phyloP scores from a whole-genome alignment of 2,113 vertebrate genomes.

The Lepisosteus osseus region DNA sequence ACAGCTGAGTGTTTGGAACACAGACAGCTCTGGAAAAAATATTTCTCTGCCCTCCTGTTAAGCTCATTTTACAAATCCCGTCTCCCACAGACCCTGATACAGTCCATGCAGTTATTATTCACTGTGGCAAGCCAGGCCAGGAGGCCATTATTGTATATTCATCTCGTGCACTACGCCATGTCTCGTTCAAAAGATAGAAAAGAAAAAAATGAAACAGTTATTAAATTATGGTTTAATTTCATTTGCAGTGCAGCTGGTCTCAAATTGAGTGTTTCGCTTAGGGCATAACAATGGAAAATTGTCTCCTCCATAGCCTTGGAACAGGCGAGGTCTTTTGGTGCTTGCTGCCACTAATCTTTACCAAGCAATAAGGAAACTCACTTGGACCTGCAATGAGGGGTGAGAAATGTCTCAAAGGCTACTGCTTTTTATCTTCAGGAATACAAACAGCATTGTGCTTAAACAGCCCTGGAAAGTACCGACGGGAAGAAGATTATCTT shows the following conservation, averaged over 20 bases:
- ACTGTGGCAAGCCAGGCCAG: not conserved
- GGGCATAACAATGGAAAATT: not conserved
- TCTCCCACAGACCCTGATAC: not conserved
- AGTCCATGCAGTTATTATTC: not conserved
- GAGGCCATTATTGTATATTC: slow-evolving; percentile 13
- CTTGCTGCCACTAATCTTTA: not conserved
- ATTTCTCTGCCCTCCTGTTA: not conserved
- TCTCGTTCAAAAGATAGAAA: not conserved
- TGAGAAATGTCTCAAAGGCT: not conserved
- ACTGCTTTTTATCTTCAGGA: not conserved
- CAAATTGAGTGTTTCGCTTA: not conserved
- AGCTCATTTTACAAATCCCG: not conserved
- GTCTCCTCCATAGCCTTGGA: not conserved
- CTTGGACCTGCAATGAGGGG: not conserved
- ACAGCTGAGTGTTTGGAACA: not conserved
- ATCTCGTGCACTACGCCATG: too few relatives aligned
- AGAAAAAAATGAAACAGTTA: not conserved
- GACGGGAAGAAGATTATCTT: too few relatives aligned
- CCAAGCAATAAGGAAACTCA: not conserved
- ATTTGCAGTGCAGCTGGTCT: not conserved
- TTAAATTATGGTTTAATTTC: slow-evolving; percentile 10
- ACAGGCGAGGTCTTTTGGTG: not conserved
- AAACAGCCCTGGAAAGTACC: too few relatives aligned
- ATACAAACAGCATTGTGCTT: too few relatives aligned
- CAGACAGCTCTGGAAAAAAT: not conserved